Percentiles rank a stretch among this genome's conserved stretches.
Evolutionary conservation across 1,140 invertebrate genomes (phyloP).

Genomic region (Zaprionus africanus): DNA sequence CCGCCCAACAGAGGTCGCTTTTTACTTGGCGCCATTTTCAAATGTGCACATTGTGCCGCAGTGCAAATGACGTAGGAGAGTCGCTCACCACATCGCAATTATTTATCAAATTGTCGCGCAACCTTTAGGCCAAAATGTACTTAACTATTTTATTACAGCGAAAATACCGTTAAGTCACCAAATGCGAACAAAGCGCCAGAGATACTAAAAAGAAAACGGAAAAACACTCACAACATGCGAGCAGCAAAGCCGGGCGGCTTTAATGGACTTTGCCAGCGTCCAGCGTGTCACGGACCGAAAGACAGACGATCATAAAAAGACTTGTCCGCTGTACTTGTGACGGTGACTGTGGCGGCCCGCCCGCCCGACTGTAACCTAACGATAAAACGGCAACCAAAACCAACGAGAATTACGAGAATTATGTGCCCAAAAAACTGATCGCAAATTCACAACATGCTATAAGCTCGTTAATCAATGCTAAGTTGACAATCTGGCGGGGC

Average conservation of each 20-base stretch:
- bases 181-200: conserved; percentile 48
- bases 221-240: conserved; percentile 37
- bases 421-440: conserved; percentile 41
- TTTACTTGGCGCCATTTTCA: background rate
- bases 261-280: conserved; percentile 68
- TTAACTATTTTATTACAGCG: conserved; percentile 52
- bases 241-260: conserved; percentile 53
- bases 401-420: conserved; percentile 31
- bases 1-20: conserved; percentile 12
- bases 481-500: conserved; percentile 77
- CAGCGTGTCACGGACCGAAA: conserved; percentile 43
- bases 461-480: conserved; percentile 80
- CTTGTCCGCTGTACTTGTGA: conserved; percentile 65
- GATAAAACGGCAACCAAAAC: conserved; percentile 13
- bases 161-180: conserved; percentile 60
- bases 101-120: conserved; percentile 30
- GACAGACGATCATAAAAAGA: conserved; percentile 70
- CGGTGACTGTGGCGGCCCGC: background rate
- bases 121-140: conserved; percentile 29
- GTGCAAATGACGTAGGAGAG: conserved; percentile 13
- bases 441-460: conserved; percentile 76
- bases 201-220: conserved; percentile 37
- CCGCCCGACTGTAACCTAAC: conserved; percentile 32
- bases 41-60: background rate
- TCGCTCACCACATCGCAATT: conserved; percentile 11